Conservation (phyloP, 2,888 invertebrate genomes). For the Willowsia nigromaculata region DNA sequence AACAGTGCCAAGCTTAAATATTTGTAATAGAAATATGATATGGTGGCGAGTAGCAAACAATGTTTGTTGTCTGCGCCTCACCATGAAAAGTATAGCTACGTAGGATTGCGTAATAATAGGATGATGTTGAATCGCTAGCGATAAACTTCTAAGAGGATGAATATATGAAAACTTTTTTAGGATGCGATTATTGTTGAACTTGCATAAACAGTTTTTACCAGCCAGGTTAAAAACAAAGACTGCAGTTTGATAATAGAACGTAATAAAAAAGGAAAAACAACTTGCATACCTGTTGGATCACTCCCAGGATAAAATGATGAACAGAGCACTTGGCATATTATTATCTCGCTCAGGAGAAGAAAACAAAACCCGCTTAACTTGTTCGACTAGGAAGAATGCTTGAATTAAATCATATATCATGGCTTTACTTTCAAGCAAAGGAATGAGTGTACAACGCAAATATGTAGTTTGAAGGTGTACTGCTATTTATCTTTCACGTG, state of each 20-base stretch:
- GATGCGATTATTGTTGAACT: not conserved
- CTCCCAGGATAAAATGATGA: not conserved
- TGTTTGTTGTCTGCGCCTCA: not conserved
- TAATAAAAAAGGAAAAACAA: not conserved
- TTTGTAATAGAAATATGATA: not conserved
- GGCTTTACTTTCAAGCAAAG: not conserved
- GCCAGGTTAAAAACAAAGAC: not conserved
- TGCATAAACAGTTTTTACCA: not conserved
- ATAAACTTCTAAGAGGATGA: not conserved
- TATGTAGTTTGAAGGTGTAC: not conserved
- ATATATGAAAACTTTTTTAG: not conserved
- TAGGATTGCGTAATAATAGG: no score
- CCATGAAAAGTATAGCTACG: no score
- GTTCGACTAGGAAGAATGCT: slow-evolving; percentile 15
- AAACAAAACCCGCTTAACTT: slow-evolving; percentile 32
- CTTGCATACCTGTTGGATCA: not conserved
- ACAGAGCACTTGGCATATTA: not conserved
- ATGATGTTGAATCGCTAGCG: no score
- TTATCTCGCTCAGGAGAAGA: no score
- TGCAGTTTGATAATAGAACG: not conserved
- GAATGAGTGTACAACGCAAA: not conserved
- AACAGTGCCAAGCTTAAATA: not conserved
- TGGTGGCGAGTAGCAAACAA: not conserved
- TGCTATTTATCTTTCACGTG: not conserved
- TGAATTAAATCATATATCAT: not conserved